Evolutionary conservation across 2,113 vertebrate species (phyloP), one percentile per base, ranked within the genome.

Genomic region (Myrmecobius fasciatus): DNA sequence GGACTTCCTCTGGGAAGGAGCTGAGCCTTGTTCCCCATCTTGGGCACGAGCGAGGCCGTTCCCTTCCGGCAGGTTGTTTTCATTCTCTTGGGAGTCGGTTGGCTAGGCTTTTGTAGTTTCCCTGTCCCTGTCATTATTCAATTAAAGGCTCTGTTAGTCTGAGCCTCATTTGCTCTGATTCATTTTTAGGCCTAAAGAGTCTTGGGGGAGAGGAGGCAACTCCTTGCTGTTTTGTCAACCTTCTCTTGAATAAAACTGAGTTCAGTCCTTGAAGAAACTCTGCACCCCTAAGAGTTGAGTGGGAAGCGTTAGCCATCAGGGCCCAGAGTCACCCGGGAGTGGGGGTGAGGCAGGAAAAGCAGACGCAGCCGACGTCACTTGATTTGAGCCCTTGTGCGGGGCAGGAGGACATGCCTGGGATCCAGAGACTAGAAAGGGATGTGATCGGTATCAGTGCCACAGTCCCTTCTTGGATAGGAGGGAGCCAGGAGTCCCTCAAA

Each of bases 381-480:
- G 93, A 47, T 92, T 52, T 93, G 92, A 52, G 92, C 67, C 92
- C 25, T 0, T 9, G 91, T 83, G 31, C 28, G 90, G 94, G 94
- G 95, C 94, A 95, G 67, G 94, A 93, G 95, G 92, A 95, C 75
- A 25, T 95, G 94, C 90, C 95, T 67, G 53, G 49, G 54, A 56
- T 83, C 92, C 89, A 90, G 92, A 90, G 94, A 93, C 48, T 52
- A 92, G 89, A 92, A 46, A 67, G 89, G 46, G 96, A 14, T 54
- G 25, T 90, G 75, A 47, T 53, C 60, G 89, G 91, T 91, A 11
- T 89, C 26, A 8, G 26, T 95, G 43, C 92, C 89, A 88, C 25
- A 49, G 54, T 91, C 53, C 67, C 10, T 31, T 91, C 53, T 92
- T 97, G 46, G 53, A 92, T 60, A 53, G 75, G 93, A 83, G 89